A percentile compares a stretch with the other conserved stretches of the same genome.
These are phyloP conservation scores for Gavia stellata DNA, from an alignment of 2,113 vertebrate genomes.

Conservation along the genomic window DNA sequence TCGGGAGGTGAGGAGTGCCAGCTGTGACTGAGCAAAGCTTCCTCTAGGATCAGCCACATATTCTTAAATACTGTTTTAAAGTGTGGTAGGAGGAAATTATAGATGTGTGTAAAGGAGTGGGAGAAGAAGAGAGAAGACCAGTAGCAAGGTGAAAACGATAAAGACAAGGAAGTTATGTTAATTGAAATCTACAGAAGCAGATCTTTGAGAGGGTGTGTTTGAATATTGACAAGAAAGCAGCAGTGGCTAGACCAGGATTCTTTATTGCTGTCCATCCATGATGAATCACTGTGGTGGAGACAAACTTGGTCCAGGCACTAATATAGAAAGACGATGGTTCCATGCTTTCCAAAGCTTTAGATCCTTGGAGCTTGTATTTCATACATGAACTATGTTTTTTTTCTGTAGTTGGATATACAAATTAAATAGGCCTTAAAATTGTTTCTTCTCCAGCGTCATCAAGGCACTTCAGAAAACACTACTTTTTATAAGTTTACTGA, in stretches of 20 bases:
- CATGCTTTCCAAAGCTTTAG: neutral
- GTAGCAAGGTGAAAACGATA: neutral
- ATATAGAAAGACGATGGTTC: neutral
- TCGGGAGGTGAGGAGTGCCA: neutral
- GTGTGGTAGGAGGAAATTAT: neutral
- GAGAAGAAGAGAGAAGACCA: neutral
- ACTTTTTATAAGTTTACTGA: neutral
- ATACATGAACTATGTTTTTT: neutral
- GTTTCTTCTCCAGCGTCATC: neutral
- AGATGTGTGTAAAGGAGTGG: neutral
- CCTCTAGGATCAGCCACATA: neutral
- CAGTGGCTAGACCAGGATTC: neutral
- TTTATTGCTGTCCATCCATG: neutral
- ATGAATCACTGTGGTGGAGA: neutral
- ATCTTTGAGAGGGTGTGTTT: neutral
- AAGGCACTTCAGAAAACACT: neutral
- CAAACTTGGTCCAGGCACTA: neutral
- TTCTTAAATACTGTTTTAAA: neutral
- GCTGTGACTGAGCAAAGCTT: neutral
- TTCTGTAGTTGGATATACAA: neutral
- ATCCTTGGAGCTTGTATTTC: neutral
- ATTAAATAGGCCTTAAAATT: neutral
- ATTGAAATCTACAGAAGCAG: neutral
- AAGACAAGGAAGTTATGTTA: neutral
- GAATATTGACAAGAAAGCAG: neutral